A percentile compares a stretch with the other conserved stretches of the same genome.
These are phyloP conservation scores for Papio anubis DNA, from an alignment of 2,113 vertebrate species.

Conservation along the genomic window DNA sequence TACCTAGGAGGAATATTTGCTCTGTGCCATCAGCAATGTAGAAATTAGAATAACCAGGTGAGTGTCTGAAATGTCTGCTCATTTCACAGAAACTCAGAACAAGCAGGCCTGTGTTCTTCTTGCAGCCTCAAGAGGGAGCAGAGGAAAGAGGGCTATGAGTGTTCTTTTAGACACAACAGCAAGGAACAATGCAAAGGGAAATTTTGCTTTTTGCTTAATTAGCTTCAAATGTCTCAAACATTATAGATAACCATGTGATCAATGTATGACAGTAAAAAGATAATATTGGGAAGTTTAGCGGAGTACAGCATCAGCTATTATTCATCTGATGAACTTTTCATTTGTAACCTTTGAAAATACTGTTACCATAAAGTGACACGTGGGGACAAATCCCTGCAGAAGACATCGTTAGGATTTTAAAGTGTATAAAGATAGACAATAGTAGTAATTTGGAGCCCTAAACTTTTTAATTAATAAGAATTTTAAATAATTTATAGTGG, in stretches of 20 bases:
- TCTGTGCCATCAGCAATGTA: neutral
- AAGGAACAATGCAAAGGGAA: neutral
- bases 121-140: neutral
- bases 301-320: neutral
- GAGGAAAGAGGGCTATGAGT: neutral
- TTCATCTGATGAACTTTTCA: conserved; percentile 46
- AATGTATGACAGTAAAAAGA: neutral
- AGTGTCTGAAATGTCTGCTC: neutral
- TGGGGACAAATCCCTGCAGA: neutral
- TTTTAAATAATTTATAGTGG: neutral
- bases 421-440: neutral
- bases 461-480: neutral
- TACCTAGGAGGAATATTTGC: neutral
- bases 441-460: neutral
- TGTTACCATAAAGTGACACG: neutral
- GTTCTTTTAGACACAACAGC: neutral
- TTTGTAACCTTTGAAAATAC: neutral
- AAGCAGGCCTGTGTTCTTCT: neutral
- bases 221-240: neutral
- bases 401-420: neutral
- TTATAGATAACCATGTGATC: neutral
- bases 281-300: neutral
- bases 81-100: neutral
- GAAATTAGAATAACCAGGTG: neutral
- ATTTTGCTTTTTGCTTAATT: neutral